Evolutionary conservation across 2,797 vertebrate genomes (phyloP).

Genomic region (Gymnoscopelus braueri): DNA sequence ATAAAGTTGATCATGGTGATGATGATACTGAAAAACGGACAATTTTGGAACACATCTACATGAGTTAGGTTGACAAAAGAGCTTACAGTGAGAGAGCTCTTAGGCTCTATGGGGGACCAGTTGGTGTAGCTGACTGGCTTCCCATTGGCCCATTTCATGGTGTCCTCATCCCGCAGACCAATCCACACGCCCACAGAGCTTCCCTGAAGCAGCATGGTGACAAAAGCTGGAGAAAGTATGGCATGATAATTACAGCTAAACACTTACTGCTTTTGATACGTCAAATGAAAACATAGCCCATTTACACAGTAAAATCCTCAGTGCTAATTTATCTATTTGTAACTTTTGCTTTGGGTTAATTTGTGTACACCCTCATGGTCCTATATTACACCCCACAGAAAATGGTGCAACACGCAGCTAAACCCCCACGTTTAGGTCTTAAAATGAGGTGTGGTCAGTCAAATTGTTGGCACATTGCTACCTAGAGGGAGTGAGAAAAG

Average conservation of each 20-base stretch:
- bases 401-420: too few species aligned
- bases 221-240: slow-evolving; percentile 81
- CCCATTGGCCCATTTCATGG: slow-evolving; percentile 84
- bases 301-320: too few species aligned
- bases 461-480: not conserved
- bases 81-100: slow-evolving; percentile 71
- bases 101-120: slow-evolving; percentile 87
- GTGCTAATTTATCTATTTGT: too few species aligned
- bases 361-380: too few species aligned
- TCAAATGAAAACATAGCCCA: too few species aligned
- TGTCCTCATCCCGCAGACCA: slow-evolving; percentile 82
- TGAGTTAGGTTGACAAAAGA: not conserved
- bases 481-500: not conserved
- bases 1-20: too few species aligned
- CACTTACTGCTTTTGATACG: not conserved
- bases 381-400: too few species aligned
- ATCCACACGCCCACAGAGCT: slow-evolving; percentile 89
- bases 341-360: too few species aligned
- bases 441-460: too few species aligned
- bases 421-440: too few species aligned
- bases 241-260: slow-evolving; percentile 21
- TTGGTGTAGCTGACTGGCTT: slow-evolving; percentile 85
- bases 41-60: not conserved
- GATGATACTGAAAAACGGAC: not conserved
- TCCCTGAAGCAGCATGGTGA: slow-evolving; percentile 93